Evolutionary conservation across 1,140 invertebrate genomes (phyloP), one percentile per base, ranked within the genome.

Genomic region (Nomia melanderi): DNA sequence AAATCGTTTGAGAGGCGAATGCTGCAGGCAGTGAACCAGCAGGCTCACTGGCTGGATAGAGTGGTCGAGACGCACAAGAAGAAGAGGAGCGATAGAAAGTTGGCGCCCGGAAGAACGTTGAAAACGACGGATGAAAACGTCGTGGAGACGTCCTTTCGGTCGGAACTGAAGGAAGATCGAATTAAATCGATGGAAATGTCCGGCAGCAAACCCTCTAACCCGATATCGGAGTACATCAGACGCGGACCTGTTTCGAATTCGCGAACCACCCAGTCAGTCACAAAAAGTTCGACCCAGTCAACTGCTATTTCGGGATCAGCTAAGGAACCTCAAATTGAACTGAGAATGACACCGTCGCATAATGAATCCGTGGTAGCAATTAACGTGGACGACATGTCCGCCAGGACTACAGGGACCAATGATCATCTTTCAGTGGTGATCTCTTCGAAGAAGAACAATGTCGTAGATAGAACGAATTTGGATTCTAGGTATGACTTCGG

Each of bases 331-430:
- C 70, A 82, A 4, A 56, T 84, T 0, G 77, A 85, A 39, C 54
- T 84, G 17, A 57, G 47, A 6, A 85, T 85, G 83, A 77, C 79
- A 2, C 82, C 83, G 1, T 81, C 82, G 31, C 60, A 79, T 11
- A 85, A 79, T 9, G 84, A 85, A 17, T 85, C 83, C 0, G 31
- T 85, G 2, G 75, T 85, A 1, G 76, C 79, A 5, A 79, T 85
- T n/a, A 85, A 85, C 59, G 62, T 81, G 12, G 62, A 84, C 14
- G 53, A 71, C 17, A 7, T 11, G 11, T 44, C 66, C 14, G 11
- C 3, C 11, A 77, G 20, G 47, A 25, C 44, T 0, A 17, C 23
- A 8, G 64, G 56, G 6, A 0, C 63, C 54, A 66, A 67, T n/a
- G 78, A 79, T 11, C 75, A 74, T 9, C 74, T 84, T 8, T 84